These are phyloP conservation scores for Amazona vittata DNA, from an alignment of 2,113 vertebrate genomes.

Conservation along the genomic window DNA sequence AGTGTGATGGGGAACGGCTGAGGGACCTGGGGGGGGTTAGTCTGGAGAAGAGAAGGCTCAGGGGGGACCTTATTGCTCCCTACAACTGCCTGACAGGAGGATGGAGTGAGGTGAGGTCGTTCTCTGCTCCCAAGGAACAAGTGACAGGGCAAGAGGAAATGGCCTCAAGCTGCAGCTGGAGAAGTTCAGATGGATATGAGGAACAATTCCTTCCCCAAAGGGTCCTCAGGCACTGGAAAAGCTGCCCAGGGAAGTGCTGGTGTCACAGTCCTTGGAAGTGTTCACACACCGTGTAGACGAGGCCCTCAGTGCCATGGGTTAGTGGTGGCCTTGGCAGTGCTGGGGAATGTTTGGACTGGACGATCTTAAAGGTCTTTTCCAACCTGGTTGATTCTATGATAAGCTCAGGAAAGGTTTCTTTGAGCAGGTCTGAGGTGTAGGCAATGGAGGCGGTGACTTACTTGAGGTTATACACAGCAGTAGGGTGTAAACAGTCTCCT, in stretches of 20 bases:
- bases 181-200: not conserved
- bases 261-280: not conserved
- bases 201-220: not conserved
- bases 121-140: not conserved
- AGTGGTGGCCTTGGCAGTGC: not conserved
- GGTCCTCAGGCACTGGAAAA: not conserved
- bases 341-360: not conserved
- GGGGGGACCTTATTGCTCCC: not conserved
- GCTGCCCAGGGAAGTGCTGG: not conserved
- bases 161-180: not conserved
- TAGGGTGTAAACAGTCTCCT: not conserved
- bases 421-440: not conserved
- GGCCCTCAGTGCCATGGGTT: not conserved
- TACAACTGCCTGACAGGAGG: not conserved
- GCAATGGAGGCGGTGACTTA: not conserved
- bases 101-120: not conserved
- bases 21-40: not conserved
- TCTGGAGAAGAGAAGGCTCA: not conserved
- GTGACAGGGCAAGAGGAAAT: not conserved
- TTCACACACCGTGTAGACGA: not conserved
- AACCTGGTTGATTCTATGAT: not conserved
- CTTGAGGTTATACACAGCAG: not conserved
- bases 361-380: not conserved
- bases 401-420: not conserved
- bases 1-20: not conserved